Evolutionary conservation across 2,113 vertebrate species (phyloP), one percentile per base, ranked within the genome.

Genomic region (Daboia siamensis): DNA sequence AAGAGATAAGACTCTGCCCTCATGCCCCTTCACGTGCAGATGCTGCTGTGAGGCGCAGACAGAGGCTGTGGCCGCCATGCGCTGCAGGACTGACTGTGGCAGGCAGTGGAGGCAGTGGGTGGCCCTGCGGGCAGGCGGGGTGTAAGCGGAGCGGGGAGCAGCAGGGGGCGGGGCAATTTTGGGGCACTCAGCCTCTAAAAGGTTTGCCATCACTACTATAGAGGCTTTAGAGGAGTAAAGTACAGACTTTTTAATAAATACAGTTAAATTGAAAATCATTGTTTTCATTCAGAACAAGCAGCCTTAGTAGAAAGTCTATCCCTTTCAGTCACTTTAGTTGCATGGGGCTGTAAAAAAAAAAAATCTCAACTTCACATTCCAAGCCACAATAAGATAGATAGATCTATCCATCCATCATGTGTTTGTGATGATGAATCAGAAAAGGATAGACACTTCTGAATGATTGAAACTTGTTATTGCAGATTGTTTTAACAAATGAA

Each of bases 401-500:
- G 44, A 46, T 54, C 64, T 26, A 64, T 24, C 13, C n/a, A 80
- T 80, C 15, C n/a, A 20, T 39, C 33, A 20, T 51, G 29, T 86
- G 10, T 51, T 86, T 85, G 54, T 85, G 24, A 39, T 84, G 6
- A 46, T 56, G 21, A 56, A 39, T 13, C 52, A 85, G 46, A 87
- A 48, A 7, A 91, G 88, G 93, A 93, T 94, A 89, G 56, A 93
- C 0, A 6, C 26, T 13, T 21, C 3, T 85, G 74, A 80, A 80
- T 74, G 57, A 88, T 20, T 94, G 92, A 92, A 92, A 54, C 26
- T 95, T 89, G 33, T 61, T 94, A 95, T 80, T 93, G 5, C 92
- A 52, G 90, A 92, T 90, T 91, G 88, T 85, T 91, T 3, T 52
- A 93, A 91, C 13, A 57, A 55, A 55, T 95, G 64, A 92, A 96